These are phyloP conservation scores for Pyxicephalus adspersus DNA, from an alignment of 2,113 vertebrate genomes.

Conservation along the genomic window DNA sequence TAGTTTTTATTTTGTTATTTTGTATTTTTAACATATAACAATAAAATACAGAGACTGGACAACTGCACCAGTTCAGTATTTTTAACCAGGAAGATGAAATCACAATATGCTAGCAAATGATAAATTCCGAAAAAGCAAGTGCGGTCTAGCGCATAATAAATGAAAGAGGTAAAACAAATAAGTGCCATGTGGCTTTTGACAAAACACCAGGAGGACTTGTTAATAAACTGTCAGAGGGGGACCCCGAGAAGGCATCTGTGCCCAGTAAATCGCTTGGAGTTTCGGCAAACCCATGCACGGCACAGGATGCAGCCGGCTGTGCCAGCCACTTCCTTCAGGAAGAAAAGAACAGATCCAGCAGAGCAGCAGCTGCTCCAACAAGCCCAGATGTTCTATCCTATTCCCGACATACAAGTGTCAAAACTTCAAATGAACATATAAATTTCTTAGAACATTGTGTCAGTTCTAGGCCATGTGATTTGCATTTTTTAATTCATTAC, in stretches of 20 bases:
- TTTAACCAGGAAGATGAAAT: too few species aligned
- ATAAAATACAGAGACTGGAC: too few species aligned
- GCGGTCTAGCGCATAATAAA: not conserved
- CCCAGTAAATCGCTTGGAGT: not conserved
- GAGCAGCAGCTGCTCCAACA: conserved; percentile 36
- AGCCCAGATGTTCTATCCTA: conserved; percentile 30
- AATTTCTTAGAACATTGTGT: too few species aligned
- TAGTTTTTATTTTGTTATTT: conserved; percentile 6
- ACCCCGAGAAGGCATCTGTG: not conserved
- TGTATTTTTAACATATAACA: not conserved
- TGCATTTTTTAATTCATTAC: too few species aligned
- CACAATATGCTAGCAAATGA: too few species aligned
- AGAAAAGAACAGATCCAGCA: not conserved
- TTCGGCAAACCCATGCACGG: not conserved
- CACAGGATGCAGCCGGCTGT: not conserved
- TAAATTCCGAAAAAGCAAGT: too few species aligned
- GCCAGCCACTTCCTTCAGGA: not conserved
- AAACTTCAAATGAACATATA: conserved; percentile 9
- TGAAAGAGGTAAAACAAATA: conserved; percentile 26
- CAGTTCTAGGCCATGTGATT: too few species aligned
- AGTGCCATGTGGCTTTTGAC: conserved; percentile 24
- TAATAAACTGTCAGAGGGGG: conserved; percentile 27
- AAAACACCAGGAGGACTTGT: conserved; percentile 30
- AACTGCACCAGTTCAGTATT: too few species aligned
- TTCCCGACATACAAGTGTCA: not conserved